Evolutionary conservation across 2,888 invertebrate genomes (phyloP).

Genomic region (Apamea monoglypha): DNA sequence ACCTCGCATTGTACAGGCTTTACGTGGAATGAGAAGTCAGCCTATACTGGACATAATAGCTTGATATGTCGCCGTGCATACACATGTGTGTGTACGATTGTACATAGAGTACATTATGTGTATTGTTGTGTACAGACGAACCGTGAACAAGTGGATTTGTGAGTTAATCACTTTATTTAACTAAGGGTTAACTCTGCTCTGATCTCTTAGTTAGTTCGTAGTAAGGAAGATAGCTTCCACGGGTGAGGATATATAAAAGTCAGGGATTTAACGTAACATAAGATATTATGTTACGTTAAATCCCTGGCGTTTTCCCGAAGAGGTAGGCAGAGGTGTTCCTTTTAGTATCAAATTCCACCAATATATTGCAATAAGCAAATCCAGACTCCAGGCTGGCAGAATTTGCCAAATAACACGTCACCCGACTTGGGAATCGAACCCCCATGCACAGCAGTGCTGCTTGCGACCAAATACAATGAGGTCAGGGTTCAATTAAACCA

Average conservation of each 20-base stretch:
- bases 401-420: no score
- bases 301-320: no score
- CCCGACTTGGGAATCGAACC: no score
- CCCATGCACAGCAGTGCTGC: no score
- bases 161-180: conserved; percentile 45
- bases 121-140: conserved; percentile 52
- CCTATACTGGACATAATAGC: not conserved
- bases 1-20: not conserved
- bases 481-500: no score
- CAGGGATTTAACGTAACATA: not conserved
- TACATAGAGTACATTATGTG: conserved; percentile 33
- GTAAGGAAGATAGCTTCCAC: not conserved
- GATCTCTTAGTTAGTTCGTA: not conserved
- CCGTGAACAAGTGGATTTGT: conserved; percentile 53
- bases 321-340: no score
- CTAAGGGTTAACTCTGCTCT: not conserved
- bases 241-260: not conserved
- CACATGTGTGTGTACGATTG: conserved; percentile 25
- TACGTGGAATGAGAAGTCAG: not conserved
- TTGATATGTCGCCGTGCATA: not conserved
- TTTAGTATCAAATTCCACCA: no score
- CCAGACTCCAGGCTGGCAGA: no score
- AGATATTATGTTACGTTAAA: no score
- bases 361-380: no score
- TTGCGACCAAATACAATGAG: no score